A percentile compares a stretch with the other conserved stretches of the same genome.
Conservation (phyloP, 2,888 invertebrate genomes). For the Epiblema foenella region DNA sequence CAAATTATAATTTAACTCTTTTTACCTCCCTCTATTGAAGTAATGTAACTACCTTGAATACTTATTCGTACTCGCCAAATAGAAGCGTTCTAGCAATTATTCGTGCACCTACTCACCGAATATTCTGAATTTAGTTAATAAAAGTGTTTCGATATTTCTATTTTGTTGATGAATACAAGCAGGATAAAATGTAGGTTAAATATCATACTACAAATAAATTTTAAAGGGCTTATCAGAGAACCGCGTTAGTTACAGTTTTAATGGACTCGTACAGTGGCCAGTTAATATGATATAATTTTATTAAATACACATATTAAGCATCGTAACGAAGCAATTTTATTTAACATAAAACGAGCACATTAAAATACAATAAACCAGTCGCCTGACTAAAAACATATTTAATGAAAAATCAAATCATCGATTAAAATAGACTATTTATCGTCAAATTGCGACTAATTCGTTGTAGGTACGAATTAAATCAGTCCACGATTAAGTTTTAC, state of each 20-base stretch:
- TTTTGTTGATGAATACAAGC: background rate
- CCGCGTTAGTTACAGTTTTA: background rate
- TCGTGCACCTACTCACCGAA: too few relatives aligned
- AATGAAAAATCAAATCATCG: constrained; percentile 50
- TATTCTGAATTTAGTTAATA: too few relatives aligned
- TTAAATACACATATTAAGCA: too few relatives aligned
- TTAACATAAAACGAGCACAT: constrained; percentile 5
- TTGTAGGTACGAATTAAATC: constrained; percentile 45
- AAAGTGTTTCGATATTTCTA: background rate
- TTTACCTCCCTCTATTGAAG: background rate
- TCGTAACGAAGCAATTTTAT: constrained; percentile 7
- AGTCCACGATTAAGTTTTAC: constrained; percentile 3
- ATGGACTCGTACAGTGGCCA: too few relatives aligned
- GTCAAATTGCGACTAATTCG: constrained; percentile 43
- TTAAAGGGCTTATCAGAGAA: too few relatives aligned
- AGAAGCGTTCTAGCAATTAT: too few relatives aligned
- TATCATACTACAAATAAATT: too few relatives aligned
- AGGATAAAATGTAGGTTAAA: background rate
- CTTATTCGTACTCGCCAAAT: too few relatives aligned
- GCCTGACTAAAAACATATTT: constrained; percentile 30
- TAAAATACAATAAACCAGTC: constrained; percentile 13
- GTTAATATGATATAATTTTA: too few relatives aligned
- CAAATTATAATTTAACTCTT: constrained; percentile 12
- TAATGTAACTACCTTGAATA: background rate
- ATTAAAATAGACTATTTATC: constrained; percentile 55